phyloP scores from a whole-genome alignment of 92 coral and sea anemone genomes.

The Phenganax marumi region DNA sequence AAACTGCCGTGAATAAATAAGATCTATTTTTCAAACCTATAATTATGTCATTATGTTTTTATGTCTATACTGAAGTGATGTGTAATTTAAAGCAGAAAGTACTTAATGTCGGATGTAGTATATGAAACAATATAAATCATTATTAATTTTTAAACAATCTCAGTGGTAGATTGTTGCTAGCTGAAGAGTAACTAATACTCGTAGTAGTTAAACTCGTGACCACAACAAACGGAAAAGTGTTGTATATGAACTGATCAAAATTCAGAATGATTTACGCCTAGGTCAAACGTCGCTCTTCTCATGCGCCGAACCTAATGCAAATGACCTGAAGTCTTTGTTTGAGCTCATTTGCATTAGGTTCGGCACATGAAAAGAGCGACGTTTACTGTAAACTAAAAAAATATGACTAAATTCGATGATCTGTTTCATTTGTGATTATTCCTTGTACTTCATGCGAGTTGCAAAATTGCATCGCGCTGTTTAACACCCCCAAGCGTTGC shows the following conservation, averaged over 20 bases:
- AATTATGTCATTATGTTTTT: not conserved
- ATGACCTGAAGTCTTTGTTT: too few species aligned
- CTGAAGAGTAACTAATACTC: not conserved
- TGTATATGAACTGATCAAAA: not conserved
- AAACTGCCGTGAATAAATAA: not conserved
- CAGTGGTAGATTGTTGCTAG: conserved; percentile 1
- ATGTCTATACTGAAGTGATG: not conserved
- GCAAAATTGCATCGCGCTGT: too few species aligned
- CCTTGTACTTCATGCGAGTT: too few species aligned
- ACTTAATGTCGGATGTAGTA: not conserved
- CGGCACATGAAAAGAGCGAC: too few species aligned
- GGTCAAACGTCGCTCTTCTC: too few species aligned
- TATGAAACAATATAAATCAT: not conserved
- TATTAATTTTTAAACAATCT: not conserved
- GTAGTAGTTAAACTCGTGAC: not conserved
- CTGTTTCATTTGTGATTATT: too few species aligned
- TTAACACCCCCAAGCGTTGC: too few species aligned
- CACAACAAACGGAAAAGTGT: conserved; percentile 1
- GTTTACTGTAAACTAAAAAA: too few species aligned
- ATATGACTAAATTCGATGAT: too few species aligned
- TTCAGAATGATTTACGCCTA: not conserved
- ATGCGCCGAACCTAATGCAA: too few species aligned
- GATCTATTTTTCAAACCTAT: not conserved
- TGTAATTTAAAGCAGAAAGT: not conserved
- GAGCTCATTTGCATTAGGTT: too few species aligned